Base-by-base conservation (phyloP, 2,888 invertebrate genomes). In the Eupsilia transversa region DNA sequence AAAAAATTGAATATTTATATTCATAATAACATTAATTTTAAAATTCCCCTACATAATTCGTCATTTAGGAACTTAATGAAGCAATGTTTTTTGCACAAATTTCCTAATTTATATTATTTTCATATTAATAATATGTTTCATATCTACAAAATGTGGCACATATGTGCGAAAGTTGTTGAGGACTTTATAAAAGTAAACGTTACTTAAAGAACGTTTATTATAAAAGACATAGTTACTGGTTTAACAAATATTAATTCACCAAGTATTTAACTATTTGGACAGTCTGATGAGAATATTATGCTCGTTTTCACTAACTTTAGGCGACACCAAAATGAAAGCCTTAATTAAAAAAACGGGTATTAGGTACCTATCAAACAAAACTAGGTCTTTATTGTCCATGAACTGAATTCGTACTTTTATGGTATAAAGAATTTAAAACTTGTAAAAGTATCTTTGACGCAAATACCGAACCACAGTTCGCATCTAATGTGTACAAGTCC, bases 1-100 rank as follows among this genome's bases (percentile, higher is more conserved):
- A 85, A 90, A 90, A 89, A 86, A 56, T 57, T 61, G 20, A 60
- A 77, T 72, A 77, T 71, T 59, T 41, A 77, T 72, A 77, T 83
- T 80, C 72, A 82, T 80, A 83, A 61, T 70, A 72, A 73, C 67
- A 41, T 69, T 77, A 35, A 66, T 64, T 72, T 77, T 66, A 75
- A 80, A 80, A 74, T 61, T 66, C 52, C 17, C 56, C 82, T 76
- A 77, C 57, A 49, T 72, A 76, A 79, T 78, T 83, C 69, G 69
- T 73, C 71, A n/a, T 74, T 83, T 76, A 81, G 73, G 72, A 79
- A 86, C 83, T 73, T 54, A 83, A 74, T 68, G 56, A 84, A 80
- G 80, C 80, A 69, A 75, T 46, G 17, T 33, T 54, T 57, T 76
- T 72, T 79, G 68, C 73, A 69, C 33, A 69, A 76, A 75, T 64